Evolutionary conservation across 2,888 invertebrate genomes (phyloP), one percentile per base, ranked within the genome.

Genomic region (Platycheirus albimanus): DNA sequence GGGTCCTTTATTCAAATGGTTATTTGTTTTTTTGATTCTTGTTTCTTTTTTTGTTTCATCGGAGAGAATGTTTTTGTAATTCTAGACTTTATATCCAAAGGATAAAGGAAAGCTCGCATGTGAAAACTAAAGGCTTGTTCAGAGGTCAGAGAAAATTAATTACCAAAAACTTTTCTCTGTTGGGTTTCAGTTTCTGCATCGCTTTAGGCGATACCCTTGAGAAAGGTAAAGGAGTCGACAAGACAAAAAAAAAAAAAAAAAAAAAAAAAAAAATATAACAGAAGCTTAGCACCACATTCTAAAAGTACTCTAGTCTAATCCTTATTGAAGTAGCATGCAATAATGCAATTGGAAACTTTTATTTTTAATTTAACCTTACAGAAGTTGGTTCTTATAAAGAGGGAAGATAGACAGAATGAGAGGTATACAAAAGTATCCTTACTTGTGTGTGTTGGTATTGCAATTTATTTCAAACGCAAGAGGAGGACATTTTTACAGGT

Each of bases 91-190:
- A 10, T 45, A 19, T 61, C 61, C 8, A 61, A 7, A 19, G 54
- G 47, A 61, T 41, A 5, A n/a, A n/a, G 24, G 24, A 30, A 45
- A 58, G 70, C 45, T 64, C 41, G 17, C 19, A 17, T 56, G 17
- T 24, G 2, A 2, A 28, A 13, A 63, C 51, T 30, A 45, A 71
- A 61, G 76, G 66, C 76, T 70, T 52, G 70, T 24, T 66, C 71
- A 76, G 58, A 71, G 76, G 76, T 81, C 52, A 76, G 66, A 38
- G 64, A 58, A 76, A 81, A 76, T 81, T 81, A 81, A 76, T 81
- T 81, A 76, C 66, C 47, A 70, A 47, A 41, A 38, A 49, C 36
- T 79, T 75, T 51, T 78, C 58, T 13, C 38, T 56, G 49, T 69
- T 38, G 20, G 47, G 43, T 58, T 66, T 71, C 20, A 69, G 36